A percentile compares a stretch with the other conserved stretches of the same genome.
Conservation (phyloP, 2,797 vertebrate species). For the Anabacerthia variegaticeps region DNA sequence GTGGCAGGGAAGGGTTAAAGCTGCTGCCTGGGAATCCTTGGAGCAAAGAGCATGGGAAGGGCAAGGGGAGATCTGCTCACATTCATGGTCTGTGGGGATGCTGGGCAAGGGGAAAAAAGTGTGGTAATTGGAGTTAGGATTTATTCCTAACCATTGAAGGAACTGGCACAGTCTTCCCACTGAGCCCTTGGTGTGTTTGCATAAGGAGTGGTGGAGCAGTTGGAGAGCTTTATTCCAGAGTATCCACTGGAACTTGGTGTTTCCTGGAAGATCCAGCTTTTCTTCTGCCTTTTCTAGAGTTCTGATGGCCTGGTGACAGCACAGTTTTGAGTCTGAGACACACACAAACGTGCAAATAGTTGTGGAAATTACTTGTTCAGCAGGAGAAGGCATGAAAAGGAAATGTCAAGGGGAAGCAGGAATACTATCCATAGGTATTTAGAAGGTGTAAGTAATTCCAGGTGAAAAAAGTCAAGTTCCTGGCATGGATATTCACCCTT, state of each 20-base stretch:
- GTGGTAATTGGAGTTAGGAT: not conserved
- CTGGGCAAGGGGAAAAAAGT: not conserved
- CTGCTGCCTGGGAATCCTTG: not conserved
- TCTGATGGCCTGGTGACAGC: not conserved
- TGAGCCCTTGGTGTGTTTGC: not conserved
- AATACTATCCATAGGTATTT: not conserved
- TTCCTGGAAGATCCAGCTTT: not conserved
- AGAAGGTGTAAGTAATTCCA: not conserved
- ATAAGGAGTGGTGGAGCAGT: not conserved
- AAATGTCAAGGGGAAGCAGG: not conserved
- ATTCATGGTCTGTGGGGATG: not conserved
- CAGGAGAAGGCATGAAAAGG: not conserved
- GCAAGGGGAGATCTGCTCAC: not conserved
- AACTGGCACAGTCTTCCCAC: not conserved
- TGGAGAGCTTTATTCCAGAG: not conserved
- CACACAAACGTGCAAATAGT: not conserved
- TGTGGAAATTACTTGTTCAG: not conserved
- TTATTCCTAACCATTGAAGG: not conserved
- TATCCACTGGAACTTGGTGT: not conserved
- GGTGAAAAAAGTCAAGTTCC: not conserved
- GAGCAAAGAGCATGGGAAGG: fast-evolving
- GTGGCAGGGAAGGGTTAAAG: not conserved
- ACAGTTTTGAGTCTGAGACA: not conserved
- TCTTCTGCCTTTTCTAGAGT: not conserved
- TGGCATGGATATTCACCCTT: not conserved